These are phyloP conservation scores for Xenotilapia leptura DNA, from an alignment of 2,113 vertebrate genomes.

Conservation along the genomic window DNA sequence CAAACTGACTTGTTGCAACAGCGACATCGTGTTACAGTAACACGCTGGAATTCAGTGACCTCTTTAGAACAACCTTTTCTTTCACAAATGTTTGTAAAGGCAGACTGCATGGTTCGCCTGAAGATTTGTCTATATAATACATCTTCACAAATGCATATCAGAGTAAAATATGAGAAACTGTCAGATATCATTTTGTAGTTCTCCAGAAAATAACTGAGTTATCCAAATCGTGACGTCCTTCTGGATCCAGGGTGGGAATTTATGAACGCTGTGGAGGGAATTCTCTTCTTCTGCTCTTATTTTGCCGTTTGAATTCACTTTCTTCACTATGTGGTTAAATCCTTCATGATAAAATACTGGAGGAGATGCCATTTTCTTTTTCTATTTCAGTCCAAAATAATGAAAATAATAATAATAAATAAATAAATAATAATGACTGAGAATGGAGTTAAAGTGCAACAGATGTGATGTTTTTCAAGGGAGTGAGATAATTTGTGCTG, in stretches of 20 bases:
- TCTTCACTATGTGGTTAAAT: not conserved
- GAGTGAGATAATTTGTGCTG: not conserved
- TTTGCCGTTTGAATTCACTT: not conserved
- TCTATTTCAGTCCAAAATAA: not conserved
- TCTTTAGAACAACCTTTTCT: not conserved
- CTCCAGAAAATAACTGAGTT: not conserved
- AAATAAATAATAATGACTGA: not conserved
- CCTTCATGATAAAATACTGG: not conserved
- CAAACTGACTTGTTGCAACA: not conserved
- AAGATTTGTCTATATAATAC: too few species aligned
- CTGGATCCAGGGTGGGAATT: not conserved
- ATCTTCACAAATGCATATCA: not conserved
- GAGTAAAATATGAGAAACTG: not conserved
- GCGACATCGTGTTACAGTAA: not conserved
- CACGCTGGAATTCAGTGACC: not conserved
- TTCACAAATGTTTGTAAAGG: not conserved
- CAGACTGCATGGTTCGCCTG: not conserved
- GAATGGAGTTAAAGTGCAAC: not conserved
- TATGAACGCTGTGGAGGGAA: not conserved
- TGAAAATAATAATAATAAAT: not conserved
- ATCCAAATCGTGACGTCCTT: not conserved
- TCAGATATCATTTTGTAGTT: not conserved
- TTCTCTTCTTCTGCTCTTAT: not conserved
- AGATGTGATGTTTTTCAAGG: not conserved
- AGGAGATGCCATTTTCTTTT: not conserved